These are phyloP conservation scores for Chionoecetes opilio DNA, from an alignment of 1,140 invertebrate species.

Conservation along the genomic window DNA sequence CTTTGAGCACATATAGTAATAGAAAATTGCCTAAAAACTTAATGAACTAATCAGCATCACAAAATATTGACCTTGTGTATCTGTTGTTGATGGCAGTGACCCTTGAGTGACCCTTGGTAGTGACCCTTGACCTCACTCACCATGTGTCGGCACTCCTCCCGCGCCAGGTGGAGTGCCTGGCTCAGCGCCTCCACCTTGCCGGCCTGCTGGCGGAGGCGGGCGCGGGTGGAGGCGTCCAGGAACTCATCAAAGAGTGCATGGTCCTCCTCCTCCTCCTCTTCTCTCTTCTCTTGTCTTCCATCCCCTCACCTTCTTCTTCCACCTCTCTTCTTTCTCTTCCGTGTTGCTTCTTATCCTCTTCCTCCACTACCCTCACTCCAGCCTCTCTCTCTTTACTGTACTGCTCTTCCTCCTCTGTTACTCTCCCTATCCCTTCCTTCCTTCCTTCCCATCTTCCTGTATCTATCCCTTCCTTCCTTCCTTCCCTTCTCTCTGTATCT, in stretches of 20 bases:
- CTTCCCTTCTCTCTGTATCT: background rate
- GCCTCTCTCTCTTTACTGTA: background rate
- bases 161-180: conserved; percentile 12
- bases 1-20: too few relatives aligned
- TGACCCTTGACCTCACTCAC: background rate
- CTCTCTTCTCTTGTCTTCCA: background rate
- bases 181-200: background rate
- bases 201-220: background rate
- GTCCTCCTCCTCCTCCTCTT: background rate
- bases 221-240: conserved; percentile 45
- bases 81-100: too few relatives aligned
- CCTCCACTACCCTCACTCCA: too few relatives aligned
- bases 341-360: background rate
- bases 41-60: too few relatives aligned
- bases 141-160: conserved; percentile 43
- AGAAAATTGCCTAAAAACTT: too few relatives aligned
- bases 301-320: background rate
- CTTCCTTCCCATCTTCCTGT: background rate
- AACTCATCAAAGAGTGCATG: conserved; percentile 60
- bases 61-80: too few relatives aligned
- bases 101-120: too few relatives aligned
- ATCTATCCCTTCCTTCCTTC: background rate
- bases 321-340: background rate
- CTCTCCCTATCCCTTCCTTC: background rate
- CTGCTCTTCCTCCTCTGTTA: background rate